A percentile compares a stretch with the other conserved stretches of the same genome.
Evolutionary conservation across 2,797 vertebrate species (phyloP).

Genomic region (Echeneis naucrates): DNA sequence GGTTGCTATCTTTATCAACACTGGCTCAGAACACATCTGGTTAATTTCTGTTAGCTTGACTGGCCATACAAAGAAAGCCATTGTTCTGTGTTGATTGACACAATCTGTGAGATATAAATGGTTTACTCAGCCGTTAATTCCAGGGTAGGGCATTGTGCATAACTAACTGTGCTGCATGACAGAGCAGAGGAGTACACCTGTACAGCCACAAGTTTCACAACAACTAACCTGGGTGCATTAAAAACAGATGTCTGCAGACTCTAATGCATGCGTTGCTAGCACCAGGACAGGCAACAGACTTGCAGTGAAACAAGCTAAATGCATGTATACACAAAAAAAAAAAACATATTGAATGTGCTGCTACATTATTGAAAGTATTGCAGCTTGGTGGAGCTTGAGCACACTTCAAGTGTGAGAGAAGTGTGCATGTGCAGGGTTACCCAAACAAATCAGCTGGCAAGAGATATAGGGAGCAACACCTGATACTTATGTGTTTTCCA

Average conservation of each 20-base stretch:
- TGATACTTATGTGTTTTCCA: slow-evolving; percentile 65
- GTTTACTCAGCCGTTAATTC: slow-evolving; percentile 74
- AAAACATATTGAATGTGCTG: neutral
- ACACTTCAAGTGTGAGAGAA: slow-evolving; percentile 22
- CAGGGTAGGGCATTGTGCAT: slow-evolving; percentile 53
- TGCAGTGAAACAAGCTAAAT: neutral
- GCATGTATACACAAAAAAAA: neutral
- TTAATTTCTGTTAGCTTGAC: slow-evolving; percentile 72
- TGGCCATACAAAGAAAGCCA: slow-evolving; percentile 71
- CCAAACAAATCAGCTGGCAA: slow-evolving; percentile 72
- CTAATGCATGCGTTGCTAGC: neutral
- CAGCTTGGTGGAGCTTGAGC: slow-evolving; percentile 14
- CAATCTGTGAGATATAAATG: slow-evolving; percentile 72
- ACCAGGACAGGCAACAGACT: neutral
- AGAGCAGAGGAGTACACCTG: slow-evolving; percentile 30
- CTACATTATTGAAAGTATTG: slow-evolving; percentile 5
- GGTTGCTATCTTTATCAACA: slow-evolving; percentile 79
- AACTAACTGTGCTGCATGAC: slow-evolving; percentile 27
- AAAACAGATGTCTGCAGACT: neutral
- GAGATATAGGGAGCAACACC: slow-evolving; percentile 56
- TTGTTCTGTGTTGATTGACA: slow-evolving; percentile 74
- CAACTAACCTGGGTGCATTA: slow-evolving; percentile 12
- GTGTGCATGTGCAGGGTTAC: slow-evolving; percentile 61
- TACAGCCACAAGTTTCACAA: slow-evolving; percentile 19
- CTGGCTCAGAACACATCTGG: slow-evolving; percentile 72